Conservation (phyloP, 2,113 vertebrate genomes). For the Mugil cephalus region DNA sequence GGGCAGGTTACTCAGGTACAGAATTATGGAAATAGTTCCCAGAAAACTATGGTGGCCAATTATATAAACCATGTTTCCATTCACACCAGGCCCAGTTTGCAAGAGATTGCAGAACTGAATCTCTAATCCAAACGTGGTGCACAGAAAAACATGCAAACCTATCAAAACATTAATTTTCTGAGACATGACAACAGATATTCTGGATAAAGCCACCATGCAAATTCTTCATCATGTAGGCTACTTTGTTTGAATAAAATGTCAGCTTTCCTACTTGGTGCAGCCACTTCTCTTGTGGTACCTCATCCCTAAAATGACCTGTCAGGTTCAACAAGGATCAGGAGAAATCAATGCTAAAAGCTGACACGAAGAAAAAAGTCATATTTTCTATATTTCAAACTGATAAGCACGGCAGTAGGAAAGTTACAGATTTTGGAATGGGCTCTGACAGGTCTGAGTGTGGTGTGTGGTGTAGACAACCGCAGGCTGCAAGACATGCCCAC, state of each 20-base stretch:
- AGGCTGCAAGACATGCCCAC: neutral
- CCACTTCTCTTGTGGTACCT: neutral
- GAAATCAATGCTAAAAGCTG: constrained; percentile 6
- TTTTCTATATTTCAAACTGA: constrained; percentile 9
- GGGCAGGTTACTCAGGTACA: too few species aligned
- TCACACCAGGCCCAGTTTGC: too few species aligned
- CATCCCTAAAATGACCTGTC: too few species aligned
- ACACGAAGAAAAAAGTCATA: constrained; percentile 13
- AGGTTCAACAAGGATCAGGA: neutral
- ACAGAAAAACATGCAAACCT: too few species aligned
- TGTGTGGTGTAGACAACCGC: constrained; percentile 9
- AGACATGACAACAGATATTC: neutral
- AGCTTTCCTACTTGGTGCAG: neutral
- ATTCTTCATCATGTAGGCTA: neutral
- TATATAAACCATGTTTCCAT: too few species aligned
- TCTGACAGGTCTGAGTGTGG: constrained; percentile 4
- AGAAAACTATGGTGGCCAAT: too few species aligned
- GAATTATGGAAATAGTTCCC: too few species aligned
- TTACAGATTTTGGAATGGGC: constrained; percentile 20
- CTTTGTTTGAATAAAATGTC: constrained; percentile 1
- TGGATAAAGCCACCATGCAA: neutral
- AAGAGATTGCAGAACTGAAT: too few species aligned
- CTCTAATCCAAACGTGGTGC: too few species aligned
- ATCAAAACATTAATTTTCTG: neutral
- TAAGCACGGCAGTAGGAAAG: constrained; percentile 12